Evolutionary conservation across 2,888 invertebrate genomes (phyloP).

Genomic region (Syritta pipiens): DNA sequence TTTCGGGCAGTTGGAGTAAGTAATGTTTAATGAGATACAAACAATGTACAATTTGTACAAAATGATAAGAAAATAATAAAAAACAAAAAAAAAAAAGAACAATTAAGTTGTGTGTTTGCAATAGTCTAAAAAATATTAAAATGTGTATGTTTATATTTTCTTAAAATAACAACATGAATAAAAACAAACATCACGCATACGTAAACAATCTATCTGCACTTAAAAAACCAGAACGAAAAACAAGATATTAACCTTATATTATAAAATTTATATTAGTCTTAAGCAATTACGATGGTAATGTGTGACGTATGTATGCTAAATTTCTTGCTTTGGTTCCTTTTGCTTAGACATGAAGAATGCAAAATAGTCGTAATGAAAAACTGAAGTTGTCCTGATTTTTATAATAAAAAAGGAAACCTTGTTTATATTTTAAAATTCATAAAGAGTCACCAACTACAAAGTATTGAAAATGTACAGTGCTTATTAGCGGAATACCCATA

Average conservation of each 20-base stretch:
- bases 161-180: slow-evolving; percentile 28
- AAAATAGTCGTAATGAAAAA: slow-evolving; percentile 44
- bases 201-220: slow-evolving; percentile 66
- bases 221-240: slow-evolving; percentile 30
- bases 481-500: not conserved
- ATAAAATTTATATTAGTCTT: slow-evolving; percentile 41
- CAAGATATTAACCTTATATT: slow-evolving; percentile 51
- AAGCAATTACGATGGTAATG: slow-evolving; percentile 40
- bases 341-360: slow-evolving; percentile 53
- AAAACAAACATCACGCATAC: slow-evolving; percentile 60
- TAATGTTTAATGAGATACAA: slow-evolving; percentile 19
- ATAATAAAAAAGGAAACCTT: slow-evolving; percentile 18
- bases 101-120: slow-evolving; percentile 45
- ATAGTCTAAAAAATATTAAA: slow-evolving; percentile 47
- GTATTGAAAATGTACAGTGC: not conserved
- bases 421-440: slow-evolving; percentile 42
- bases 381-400: slow-evolving; percentile 30
- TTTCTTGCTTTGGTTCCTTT: slow-evolving; percentile 54
- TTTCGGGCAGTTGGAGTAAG: slow-evolving; percentile 12
- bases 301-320: slow-evolving; percentile 57
- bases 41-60: slow-evolving; percentile 56
- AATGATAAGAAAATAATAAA: slow-evolving; percentile 10
- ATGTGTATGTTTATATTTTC: slow-evolving; percentile 62
- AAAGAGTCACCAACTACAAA: slow-evolving; percentile 10
- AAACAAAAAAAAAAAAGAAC: too few relatives aligned